Base-by-base conservation (phyloP, 2,888 invertebrate genomes). In the Globia sparganii region DNA sequence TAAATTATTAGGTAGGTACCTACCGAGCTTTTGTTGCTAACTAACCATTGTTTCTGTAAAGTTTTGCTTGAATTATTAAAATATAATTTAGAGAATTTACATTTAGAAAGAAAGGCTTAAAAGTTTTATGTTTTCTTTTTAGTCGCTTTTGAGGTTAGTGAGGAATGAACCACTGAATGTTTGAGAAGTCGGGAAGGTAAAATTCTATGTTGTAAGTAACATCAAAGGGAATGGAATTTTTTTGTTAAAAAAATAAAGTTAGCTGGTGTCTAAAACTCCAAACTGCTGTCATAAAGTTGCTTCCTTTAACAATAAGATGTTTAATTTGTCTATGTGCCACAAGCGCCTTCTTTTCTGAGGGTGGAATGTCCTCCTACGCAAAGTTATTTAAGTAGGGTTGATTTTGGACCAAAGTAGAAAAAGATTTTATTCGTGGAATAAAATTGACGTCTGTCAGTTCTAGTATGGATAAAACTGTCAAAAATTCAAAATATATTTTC, bases 51-150 rank as follows among this genome's bases (percentile, higher is more conserved):
- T 78, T 56, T 73, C 61, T 37, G 31, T 8, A 58, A 76, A 79
- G 31, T 71, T 68, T 65, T 66, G 25, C 34, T 67, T 28, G 25
- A 76, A 64, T 79, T 58, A 67, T 68, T 72, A 67, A 72, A 70
- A 72, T 37, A 66, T 66, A 64, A 83, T 78, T 80, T 75, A n/a
- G 61, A 58, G 61, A 77, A 78, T 76, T 83, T 80, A 66, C 56
- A 65, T 83, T 83, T 72, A 62, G 37, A 77, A 80, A 66, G 72
- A 66, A 80, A 59, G 59, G 59, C 18, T 49, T 59, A 66, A 80
- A 70, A 67, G 46, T 71, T 83, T 70, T 72, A 58, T 66, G 65
- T 75, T 75, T 80, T 71, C 28, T 68, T 73, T 70, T 71, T 70
- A 34, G 67, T 65, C 34, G 56, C 49, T 76, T 69, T 77, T 66